phyloP scores from a whole-genome alignment of 2,113 vertebrate species.

The Laterallus jamaicensis region DNA sequence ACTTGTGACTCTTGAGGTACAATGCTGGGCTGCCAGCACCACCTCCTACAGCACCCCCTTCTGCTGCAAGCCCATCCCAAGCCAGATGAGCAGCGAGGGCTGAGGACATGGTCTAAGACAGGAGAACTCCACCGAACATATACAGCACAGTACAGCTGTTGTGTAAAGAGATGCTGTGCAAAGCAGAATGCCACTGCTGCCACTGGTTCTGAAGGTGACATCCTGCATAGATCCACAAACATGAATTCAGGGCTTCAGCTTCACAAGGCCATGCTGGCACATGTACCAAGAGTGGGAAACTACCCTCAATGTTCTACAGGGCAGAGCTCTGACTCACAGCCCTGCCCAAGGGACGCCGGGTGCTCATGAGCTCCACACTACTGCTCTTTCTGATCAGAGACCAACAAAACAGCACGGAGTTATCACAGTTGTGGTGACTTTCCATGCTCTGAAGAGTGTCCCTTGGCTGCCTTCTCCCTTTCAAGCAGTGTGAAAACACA shows the following conservation, averaged over 20 bases:
- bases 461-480: background rate
- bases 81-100: background rate
- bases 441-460: background rate
- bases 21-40: background rate
- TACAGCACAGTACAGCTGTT: background rate
- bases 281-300: background rate
- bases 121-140: background rate
- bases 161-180: background rate
- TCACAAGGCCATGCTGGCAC: background rate
- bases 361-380: background rate
- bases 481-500: background rate
- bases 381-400: background rate
- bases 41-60: background rate
- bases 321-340: background rate
- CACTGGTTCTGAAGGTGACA: background rate
- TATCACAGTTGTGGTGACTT: background rate
- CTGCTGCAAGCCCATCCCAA: background rate
- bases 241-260: background rate
- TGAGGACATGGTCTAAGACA: background rate
- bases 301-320: background rate
- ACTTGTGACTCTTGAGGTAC: rapidly evolving
- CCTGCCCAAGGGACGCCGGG: background rate
- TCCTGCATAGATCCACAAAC: background rate
- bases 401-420: background rate
- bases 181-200: background rate